Evolutionary conservation across 1,140 invertebrate genomes (phyloP).

Genomic region (Aradophagus sp.): DNA sequence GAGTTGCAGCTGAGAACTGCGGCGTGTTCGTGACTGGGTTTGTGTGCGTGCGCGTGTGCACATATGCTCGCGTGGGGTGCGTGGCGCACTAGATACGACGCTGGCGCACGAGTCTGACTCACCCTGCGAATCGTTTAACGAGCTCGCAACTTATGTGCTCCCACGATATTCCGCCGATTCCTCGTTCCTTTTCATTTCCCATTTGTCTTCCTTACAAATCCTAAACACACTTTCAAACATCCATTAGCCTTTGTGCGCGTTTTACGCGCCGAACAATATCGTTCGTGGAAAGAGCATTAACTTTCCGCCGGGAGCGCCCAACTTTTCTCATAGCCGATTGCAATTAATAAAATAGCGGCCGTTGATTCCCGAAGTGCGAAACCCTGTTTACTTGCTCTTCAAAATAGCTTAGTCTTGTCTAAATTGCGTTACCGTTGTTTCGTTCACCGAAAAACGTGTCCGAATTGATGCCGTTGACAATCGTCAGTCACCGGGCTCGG

Average conservation of each 20-base stretch:
- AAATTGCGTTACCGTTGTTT: no score
- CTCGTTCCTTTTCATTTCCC: constrained; percentile 34
- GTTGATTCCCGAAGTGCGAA: no score
- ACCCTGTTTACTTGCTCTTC: no score
- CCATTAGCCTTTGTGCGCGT: constrained; percentile 26
- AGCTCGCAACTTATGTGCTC: constrained; percentile 44
- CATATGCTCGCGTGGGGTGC: constrained; percentile 46
- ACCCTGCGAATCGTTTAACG: constrained; percentile 56
- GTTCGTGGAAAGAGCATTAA: no score
- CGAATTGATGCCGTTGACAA: no score
- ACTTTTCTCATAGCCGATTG: no score
- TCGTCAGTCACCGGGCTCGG: no score
- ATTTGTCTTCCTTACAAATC: constrained; percentile 45
- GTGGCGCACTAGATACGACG: constrained; percentile 51
- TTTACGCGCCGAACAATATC: constrained; percentile 1
- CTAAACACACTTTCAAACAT: constrained; percentile 34
- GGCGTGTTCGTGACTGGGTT: constrained; percentile 6
- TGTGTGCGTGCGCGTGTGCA: constrained; percentile 27
- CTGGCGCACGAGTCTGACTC: constrained; percentile 47
- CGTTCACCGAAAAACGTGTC: no score
- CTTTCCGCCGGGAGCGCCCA: background rate
- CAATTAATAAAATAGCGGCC: background rate
- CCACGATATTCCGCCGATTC: constrained; percentile 52
- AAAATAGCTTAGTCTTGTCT: no score
- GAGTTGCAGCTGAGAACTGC: constrained; percentile 64